These are phyloP conservation scores for Caenorhabditis afra DNA, from an alignment of 2,888 invertebrate genomes.

Conservation along the genomic window DNA sequence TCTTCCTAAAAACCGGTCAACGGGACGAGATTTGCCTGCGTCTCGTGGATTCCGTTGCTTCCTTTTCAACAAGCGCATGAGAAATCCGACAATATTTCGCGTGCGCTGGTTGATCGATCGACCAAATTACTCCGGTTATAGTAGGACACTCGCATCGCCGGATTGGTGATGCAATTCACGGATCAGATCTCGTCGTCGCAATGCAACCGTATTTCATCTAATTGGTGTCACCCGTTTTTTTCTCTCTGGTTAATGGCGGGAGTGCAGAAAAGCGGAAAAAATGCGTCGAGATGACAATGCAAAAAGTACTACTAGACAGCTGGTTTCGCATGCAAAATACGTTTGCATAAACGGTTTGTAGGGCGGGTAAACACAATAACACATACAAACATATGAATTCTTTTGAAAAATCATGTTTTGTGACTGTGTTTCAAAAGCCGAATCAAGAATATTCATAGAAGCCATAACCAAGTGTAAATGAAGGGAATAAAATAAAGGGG, in stretches of 20 bases:
- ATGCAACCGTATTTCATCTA: slow-evolving; percentile 7
- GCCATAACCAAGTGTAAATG: slow-evolving; percentile 6
- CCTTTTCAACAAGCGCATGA: slow-evolving; percentile 39
- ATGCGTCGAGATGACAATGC: slow-evolving; percentile 7
- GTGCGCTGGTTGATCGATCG: slow-evolving; percentile 54
- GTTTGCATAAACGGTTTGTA: slow-evolving; percentile 52
- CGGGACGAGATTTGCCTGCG: slow-evolving; percentile 42
- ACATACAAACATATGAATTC: neutral
- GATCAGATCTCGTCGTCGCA: slow-evolving; percentile 24
- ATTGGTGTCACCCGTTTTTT: slow-evolving; percentile 44
- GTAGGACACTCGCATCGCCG: slow-evolving; percentile 28
- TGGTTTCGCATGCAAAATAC: slow-evolving; percentile 6
- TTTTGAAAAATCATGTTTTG: neutral
- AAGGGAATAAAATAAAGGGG: slow-evolving; percentile 17
- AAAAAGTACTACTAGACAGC: slow-evolving; percentile 18
- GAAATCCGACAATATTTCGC: slow-evolving; percentile 50
- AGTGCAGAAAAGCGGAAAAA: slow-evolving; percentile 42
- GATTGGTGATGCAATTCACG: slow-evolving; percentile 53
- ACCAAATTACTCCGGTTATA: slow-evolving; percentile 57
- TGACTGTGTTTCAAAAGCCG: neutral
- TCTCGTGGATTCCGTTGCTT: slow-evolving; percentile 13
- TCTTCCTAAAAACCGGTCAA: slow-evolving; percentile 57
- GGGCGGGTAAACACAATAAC: slow-evolving; percentile 15
- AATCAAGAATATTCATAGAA: slow-evolving; percentile 2
- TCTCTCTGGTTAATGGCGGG: slow-evolving; percentile 21